Evolutionary conservation across 2,888 invertebrate species (phyloP).

Genomic region (Ornithoptera priamus): DNA sequence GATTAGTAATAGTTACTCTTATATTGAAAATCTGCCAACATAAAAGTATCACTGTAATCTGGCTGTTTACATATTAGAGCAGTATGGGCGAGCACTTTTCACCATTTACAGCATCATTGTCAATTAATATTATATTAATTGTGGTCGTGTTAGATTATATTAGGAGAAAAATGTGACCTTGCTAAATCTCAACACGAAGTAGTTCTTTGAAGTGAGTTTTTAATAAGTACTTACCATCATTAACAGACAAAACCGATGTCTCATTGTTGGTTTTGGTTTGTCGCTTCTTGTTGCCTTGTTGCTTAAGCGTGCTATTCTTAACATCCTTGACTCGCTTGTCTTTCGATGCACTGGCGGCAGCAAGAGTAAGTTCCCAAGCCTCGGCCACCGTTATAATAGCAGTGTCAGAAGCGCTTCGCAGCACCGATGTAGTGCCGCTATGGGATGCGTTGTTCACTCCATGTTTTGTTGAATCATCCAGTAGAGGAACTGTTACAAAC

Average conservation of each 20-base stretch:
- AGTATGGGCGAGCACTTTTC: too few relatives aligned
- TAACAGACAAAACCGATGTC: slow-evolving; percentile 46
- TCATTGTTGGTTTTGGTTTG: slow-evolving; percentile 55
- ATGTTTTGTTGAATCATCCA: slow-evolving; percentile 54
- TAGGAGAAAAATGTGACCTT: too few relatives aligned
- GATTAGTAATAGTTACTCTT: too few relatives aligned
- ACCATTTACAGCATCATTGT: too few relatives aligned
- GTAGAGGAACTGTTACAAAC: slow-evolving; percentile 46
- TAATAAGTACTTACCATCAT: slow-evolving; percentile 49
- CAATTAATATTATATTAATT: too few relatives aligned
- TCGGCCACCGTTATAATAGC: slow-evolving; percentile 91
- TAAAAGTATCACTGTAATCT: too few relatives aligned
- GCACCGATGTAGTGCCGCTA: slow-evolving; percentile 78
- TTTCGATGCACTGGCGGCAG: slow-evolving; percentile 92
- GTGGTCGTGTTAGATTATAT: too few relatives aligned
- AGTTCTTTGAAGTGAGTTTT: not conserved
- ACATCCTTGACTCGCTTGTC: slow-evolving; percentile 93
- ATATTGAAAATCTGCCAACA: too few relatives aligned
- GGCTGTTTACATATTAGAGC: too few relatives aligned
- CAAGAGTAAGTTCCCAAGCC: slow-evolving; percentile 88
- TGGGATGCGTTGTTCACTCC: slow-evolving; percentile 56
- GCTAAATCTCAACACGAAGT: too few relatives aligned
- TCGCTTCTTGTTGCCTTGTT: slow-evolving; percentile 63
- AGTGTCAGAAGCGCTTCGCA: slow-evolving; percentile 84
- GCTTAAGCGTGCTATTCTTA: slow-evolving; percentile 81